Evolutionary conservation across 2,113 vertebrate species (phyloP), one percentile per base, ranked within the genome.

Genomic region (Halichoeres trimaculatus): DNA sequence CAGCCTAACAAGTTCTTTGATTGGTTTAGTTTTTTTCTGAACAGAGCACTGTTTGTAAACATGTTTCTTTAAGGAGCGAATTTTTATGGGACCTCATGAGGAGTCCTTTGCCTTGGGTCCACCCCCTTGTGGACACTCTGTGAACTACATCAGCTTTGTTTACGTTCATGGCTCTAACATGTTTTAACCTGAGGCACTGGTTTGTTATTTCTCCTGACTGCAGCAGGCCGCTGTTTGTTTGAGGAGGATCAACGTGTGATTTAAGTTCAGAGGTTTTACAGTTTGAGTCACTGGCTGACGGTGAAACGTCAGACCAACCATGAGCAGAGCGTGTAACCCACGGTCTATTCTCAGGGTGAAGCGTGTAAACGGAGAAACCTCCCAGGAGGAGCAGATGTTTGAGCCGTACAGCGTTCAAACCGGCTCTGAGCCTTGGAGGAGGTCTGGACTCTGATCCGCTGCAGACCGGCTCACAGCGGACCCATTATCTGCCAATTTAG

Each of bases 401-500:
- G 58, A 61, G 69, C 63, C 40, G 48, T 45, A 3, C 71, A 73
- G 59, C 38, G 22, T 52, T 71, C 38, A 55, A 52, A 53, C 57
- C 35, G 67, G 64, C 36, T 50, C 41, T 40, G 61, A 76, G 38
- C 43, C 4, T 55, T 17, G 30, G 55, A 71, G 61, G 70, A 78
- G 76, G 74, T 81, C 65, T 64, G 56, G 66, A 72, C 70, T 63
- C 59, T 78, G 74, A 75, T 78, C 72, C 62, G 77, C 77, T 76
- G 20, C 57, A 74, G 70, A 34, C 19, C 1, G 13, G 38, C 34
- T 60, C 54, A 64, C 81, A 78, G 70, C 68, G 74, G 77, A 45
- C 70, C 67, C 50, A 80, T 84, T 79, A 84, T 87, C 70, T 70
- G 60, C 82, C 72, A 76, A 83, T 85, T 85, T 70, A 74, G 80